Percentiles rank a stretch among this genome's conserved stretches.
Evolutionary conservation across 2,113 vertebrate species (phyloP).

Genomic region (Alouatta palliata): DNA sequence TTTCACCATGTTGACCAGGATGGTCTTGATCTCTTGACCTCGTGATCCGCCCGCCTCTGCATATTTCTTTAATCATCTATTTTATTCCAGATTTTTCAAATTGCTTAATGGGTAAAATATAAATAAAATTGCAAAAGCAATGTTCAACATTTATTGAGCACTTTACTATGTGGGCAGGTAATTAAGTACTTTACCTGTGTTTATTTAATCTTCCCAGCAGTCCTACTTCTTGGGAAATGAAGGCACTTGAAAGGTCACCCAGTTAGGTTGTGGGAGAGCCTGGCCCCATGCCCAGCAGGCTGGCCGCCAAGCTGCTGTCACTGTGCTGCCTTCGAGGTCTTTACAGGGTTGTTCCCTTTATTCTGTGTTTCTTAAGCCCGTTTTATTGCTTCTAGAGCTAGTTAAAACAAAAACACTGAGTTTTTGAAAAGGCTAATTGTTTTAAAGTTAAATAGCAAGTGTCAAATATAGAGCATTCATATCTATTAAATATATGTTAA

Average conservation of each 20-base stretch:
- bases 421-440: conserved; percentile 16
- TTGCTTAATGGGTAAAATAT: neutral
- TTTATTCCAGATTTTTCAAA: conserved; percentile 17
- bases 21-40: too few species aligned
- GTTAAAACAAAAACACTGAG: neutral
- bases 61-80: neutral
- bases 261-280: neutral
- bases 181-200: neutral
- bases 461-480: neutral
- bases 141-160: neutral
- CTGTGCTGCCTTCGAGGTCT: neutral
- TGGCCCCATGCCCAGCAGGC: too few species aligned
- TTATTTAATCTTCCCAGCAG: neutral
- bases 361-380: neutral
- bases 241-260: neutral
- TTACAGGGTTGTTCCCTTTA: neutral
- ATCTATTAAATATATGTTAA: neutral
- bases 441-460: neutral
- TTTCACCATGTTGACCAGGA: too few species aligned
- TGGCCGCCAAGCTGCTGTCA: neutral
- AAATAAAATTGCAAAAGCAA: neutral
- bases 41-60: too few species aligned
- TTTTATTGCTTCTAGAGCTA: neutral
- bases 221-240: neutral
- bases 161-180: neutral